These are phyloP conservation scores for Adoxophyes honmai DNA, from an alignment of 1,140 invertebrate species.

Conservation along the genomic window DNA sequence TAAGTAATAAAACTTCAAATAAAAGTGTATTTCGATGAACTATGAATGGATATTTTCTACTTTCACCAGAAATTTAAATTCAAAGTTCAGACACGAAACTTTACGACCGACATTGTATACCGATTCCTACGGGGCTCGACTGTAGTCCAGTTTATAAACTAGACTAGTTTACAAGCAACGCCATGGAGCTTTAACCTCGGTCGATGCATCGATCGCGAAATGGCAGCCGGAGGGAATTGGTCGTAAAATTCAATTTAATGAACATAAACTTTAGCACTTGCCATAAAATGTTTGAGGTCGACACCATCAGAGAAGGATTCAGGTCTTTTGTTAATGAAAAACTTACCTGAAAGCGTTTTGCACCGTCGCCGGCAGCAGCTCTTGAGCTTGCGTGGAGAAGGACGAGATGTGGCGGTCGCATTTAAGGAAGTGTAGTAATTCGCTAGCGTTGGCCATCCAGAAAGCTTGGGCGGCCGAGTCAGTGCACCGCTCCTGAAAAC, in stretches of 20 bases:
- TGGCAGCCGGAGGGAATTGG: background rate
- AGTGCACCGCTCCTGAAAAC: conserved; percentile 84
- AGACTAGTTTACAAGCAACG: too few species aligned
- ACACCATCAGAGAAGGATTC: background rate
- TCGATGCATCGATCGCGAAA: background rate
- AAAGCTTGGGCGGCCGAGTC: conserved; percentile 92
- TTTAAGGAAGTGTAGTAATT: conserved; percentile 96
- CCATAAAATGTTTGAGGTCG: background rate
- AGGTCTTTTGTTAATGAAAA: background rate
- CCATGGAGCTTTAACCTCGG: too few species aligned
- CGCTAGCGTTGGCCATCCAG: conserved; percentile 98
- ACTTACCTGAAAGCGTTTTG: conserved; percentile 89
- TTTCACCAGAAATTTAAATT: too few species aligned
- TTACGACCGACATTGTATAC: too few species aligned
- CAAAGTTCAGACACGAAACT: too few species aligned
- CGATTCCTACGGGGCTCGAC: too few species aligned
- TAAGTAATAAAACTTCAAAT: too few species aligned
- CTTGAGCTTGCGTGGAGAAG: conserved; percentile 94
- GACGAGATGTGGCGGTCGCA: conserved; percentile 95
- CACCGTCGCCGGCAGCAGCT: conserved; percentile 93
- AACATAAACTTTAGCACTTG: background rate
- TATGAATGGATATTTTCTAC: too few species aligned
- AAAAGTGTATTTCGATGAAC: too few species aligned
- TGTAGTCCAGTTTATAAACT: too few species aligned
- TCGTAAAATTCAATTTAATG: conserved; percentile 4